Conservation (phyloP, 2,113 vertebrate species). For the Benitochromis conjunctus region DNA sequence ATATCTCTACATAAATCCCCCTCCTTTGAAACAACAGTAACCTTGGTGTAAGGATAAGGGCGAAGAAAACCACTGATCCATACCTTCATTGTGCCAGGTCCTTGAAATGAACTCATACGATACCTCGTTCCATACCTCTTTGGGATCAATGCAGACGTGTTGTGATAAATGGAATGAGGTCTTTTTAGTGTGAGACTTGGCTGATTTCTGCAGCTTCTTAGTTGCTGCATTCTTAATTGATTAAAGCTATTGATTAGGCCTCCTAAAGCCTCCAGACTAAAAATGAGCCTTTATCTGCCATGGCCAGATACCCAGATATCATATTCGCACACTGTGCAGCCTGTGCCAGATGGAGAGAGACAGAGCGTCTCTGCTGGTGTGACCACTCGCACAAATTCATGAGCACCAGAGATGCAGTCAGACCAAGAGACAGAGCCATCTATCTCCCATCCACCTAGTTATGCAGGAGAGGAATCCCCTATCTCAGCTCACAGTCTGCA, state of each 20-base stretch:
- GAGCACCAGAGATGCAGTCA: background rate
- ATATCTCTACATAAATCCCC: background rate
- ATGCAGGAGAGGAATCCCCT: slow-evolving; percentile 48
- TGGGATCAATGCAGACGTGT: slow-evolving; percentile 5
- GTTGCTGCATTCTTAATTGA: slow-evolving; percentile 55
- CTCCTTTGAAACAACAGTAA: background rate
- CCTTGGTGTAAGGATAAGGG: background rate
- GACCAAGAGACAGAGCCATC: background rate
- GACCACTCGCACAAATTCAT: background rate
- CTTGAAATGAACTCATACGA: background rate
- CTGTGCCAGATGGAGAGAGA: slow-evolving; percentile 6
- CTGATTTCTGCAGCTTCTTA: slow-evolving; percentile 9
- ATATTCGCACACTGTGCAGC: background rate
- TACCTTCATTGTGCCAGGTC: background rate
- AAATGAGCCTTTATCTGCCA: slow-evolving; percentile 23
- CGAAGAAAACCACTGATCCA: background rate
- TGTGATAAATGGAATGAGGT: slow-evolving; percentile 26
- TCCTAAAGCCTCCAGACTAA: slow-evolving; percentile 11
- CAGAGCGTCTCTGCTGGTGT: background rate
- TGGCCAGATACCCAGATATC: slow-evolving; percentile 28
- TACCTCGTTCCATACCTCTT: slow-evolving; percentile 8
- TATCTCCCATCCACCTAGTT: slow-evolving; percentile 24
- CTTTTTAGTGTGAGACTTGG: slow-evolving; percentile 23
- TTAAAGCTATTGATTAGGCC: slow-evolving; percentile 51
- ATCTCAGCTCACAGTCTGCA: slow-evolving; percentile 28